phyloP scores from a whole-genome alignment of 1,140 invertebrate species.

The Drosophila murphyi region DNA sequence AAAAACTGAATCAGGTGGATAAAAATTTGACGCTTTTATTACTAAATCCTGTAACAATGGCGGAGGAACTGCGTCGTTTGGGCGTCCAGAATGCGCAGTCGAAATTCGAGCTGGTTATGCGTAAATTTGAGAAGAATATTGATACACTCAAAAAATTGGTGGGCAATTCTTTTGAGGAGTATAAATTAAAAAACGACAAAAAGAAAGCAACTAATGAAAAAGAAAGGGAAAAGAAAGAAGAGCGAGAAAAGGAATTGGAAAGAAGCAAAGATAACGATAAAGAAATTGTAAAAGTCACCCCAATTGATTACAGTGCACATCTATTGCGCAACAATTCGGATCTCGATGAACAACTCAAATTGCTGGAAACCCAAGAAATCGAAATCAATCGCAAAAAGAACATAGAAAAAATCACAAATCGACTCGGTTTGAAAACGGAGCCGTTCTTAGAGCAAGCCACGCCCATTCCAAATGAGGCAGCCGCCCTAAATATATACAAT shows the following conservation, averaged over 20 bases:
- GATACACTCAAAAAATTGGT: slow-evolving; percentile 78
- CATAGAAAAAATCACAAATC: slow-evolving; percentile 51
- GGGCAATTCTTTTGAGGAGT: slow-evolving; percentile 70
- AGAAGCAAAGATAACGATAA: slow-evolving; percentile 2
- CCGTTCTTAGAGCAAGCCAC: neutral
- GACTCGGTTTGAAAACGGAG: neutral
- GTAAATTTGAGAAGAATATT: slow-evolving; percentile 79
- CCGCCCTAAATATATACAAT: slow-evolving; percentile 61
- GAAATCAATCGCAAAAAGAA: slow-evolving; percentile 73
- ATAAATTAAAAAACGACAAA: slow-evolving; percentile 27
- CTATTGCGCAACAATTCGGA: slow-evolving; percentile 75
- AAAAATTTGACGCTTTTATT: slow-evolving; percentile 73
- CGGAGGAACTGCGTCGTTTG: slow-evolving; percentile 54
- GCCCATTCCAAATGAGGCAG: too few relatives aligned
- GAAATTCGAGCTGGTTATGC: slow-evolving; percentile 71
- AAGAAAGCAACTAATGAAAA: neutral
- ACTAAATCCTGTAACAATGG: slow-evolving; percentile 74
- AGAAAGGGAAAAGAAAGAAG: neutral
- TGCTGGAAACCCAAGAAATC: slow-evolving; percentile 75
- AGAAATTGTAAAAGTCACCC: neutral
- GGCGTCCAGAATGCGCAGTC: slow-evolving; percentile 34
- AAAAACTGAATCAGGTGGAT: slow-evolving; percentile 77
- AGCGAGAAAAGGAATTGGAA: neutral
- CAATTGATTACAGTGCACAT: slow-evolving; percentile 56
- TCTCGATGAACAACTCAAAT: slow-evolving; percentile 76